phyloP scores from a whole-genome alignment of 2,888 invertebrate species.

The Pristionchus mayeri region DNA sequence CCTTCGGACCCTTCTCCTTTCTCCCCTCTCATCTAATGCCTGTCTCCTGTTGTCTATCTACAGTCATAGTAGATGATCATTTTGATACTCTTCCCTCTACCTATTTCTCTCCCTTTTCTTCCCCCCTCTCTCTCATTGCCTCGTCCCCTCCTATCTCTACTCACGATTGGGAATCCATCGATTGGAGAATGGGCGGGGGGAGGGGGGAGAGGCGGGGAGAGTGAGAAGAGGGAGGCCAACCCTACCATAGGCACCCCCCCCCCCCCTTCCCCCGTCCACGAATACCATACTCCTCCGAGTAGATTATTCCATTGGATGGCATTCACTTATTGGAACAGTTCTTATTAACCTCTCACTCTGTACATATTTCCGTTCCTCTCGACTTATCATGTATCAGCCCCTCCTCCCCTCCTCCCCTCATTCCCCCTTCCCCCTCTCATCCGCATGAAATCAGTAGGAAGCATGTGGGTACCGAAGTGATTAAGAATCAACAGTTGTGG shows the following conservation, averaged over 20 bases:
- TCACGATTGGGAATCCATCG: background rate
- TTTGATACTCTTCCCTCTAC: conserved; percentile 21
- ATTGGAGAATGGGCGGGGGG: too few relatives aligned
- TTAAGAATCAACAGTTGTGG: too few relatives aligned
- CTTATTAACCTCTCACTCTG: background rate
- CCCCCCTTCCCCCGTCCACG: background rate
- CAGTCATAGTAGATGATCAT: conserved; percentile 44
- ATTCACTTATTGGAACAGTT: background rate
- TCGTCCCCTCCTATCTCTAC: background rate
- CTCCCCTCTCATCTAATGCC: background rate
- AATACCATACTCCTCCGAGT: background rate
- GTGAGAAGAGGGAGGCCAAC: too few relatives aligned
- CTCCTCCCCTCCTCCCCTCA: too few relatives aligned
- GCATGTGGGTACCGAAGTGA: too few relatives aligned
- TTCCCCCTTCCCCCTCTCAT: too few relatives aligned
- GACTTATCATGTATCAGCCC: too few relatives aligned
- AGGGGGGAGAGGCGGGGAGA: too few relatives aligned
- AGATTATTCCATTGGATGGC: background rate
- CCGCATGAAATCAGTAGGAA: too few relatives aligned
- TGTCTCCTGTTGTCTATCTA: background rate
- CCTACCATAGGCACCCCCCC: too few relatives aligned
- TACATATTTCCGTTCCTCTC: too few relatives aligned
- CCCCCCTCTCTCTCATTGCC: conserved; percentile 33
- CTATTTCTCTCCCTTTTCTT: background rate
- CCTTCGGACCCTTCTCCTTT: background rate